phyloP scores from a whole-genome alignment of 2,888 invertebrate genomes.

The Alentia gelatinosa region DNA sequence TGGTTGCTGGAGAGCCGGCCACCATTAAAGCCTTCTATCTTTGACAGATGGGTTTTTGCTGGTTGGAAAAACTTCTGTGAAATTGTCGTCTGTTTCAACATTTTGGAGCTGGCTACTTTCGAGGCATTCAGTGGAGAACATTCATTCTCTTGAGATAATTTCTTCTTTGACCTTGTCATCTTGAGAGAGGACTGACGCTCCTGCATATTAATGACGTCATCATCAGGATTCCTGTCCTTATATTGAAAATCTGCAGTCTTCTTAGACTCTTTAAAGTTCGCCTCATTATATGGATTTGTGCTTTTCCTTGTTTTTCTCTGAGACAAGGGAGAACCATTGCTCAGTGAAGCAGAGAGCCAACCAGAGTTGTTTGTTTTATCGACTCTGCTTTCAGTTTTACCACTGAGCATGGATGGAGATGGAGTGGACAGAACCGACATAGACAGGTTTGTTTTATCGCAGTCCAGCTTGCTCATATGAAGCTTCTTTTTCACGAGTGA shows the following conservation, averaged over 20 bases:
- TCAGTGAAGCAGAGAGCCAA: neutral
- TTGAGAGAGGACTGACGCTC: neutral
- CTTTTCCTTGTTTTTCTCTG: neutral
- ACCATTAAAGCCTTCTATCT: neutral
- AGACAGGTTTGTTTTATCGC: neutral
- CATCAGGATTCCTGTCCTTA: neutral
- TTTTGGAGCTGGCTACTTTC: neutral
- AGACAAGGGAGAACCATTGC: neutral
- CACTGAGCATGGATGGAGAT: slow-evolving; percentile 39
- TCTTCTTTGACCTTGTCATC: neutral
- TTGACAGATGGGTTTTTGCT: neutral
- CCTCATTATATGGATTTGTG: too few relatives aligned
- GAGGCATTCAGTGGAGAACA: neutral
- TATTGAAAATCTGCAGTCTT: too few relatives aligned
- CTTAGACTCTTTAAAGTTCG: neutral
- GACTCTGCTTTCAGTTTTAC: neutral
- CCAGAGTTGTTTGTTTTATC: neutral
- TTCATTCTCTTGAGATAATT: neutral
- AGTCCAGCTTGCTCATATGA: neutral
- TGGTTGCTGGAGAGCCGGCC: neutral
- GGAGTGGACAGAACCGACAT: slow-evolving; percentile 48
- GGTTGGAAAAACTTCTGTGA: slow-evolving; percentile 13
- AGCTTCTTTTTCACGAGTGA: neutral
- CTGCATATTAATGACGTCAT: neutral
- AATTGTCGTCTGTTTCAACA: slow-evolving; percentile 31